Conservation (phyloP, 2,888 invertebrate species). For the Mantis religiosa region DNA sequence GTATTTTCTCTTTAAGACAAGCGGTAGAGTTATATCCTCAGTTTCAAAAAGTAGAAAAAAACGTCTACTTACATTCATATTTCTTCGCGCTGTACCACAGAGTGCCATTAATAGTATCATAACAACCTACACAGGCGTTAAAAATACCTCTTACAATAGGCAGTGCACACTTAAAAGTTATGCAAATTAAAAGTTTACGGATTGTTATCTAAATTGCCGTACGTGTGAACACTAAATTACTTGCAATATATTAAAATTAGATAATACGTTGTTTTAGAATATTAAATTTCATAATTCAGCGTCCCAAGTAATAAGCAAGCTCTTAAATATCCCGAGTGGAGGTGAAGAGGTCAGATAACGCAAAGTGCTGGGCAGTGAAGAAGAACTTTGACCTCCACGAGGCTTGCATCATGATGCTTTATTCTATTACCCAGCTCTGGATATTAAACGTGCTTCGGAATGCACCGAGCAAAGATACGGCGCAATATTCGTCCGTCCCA, state of each 20-base stretch:
- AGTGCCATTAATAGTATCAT: not conserved
- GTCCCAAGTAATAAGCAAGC: not conserved
- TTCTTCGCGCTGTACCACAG: not conserved
- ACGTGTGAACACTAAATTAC: not conserved
- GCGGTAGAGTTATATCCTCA: too few relatives aligned
- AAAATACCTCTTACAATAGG: not conserved
- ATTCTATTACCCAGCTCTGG: not conserved
- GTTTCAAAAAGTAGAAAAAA: too few relatives aligned
- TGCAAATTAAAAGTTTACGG: not conserved
- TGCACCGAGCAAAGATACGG: not conserved
- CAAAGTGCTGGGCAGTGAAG: not conserved
- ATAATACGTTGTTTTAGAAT: not conserved
- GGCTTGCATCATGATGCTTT: not conserved
- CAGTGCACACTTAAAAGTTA: not conserved
- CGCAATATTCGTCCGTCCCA: not conserved
- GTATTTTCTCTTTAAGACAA: too few relatives aligned
- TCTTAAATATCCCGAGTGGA: not conserved
- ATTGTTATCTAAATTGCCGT: not conserved
- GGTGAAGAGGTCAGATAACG: not conserved
- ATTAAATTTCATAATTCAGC: not conserved
- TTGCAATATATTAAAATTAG: not conserved
- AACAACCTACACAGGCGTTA: not conserved
- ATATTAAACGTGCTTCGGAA: not conserved
- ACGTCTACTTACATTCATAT: too few relatives aligned
- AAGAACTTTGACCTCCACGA: not conserved